Base-by-base conservation (phyloP, 2,113 vertebrate genomes). In the Pedetes capensis region DNA sequence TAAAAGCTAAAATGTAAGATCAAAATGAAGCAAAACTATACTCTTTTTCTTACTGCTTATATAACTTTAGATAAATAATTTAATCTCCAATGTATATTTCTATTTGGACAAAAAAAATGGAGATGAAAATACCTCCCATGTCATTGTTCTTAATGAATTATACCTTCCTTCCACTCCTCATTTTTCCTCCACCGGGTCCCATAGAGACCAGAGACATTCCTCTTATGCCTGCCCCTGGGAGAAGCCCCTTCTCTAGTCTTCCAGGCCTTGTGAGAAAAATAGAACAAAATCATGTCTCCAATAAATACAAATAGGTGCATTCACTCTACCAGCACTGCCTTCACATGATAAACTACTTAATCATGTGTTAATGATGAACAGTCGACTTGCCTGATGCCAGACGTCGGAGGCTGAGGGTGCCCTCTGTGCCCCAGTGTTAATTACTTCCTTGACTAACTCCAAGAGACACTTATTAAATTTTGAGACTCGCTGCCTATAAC, bases 361-460 rank as follows among this genome's bases (percentile, higher is more conserved):
- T 98, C 97, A 89, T 82, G 80, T 96, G 93, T 90, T 98, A 97
- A 98, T 97, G 76, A 91, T 89, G 97, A 97, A 88, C 59, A 97
- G 94, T 93, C 92, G 39, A 81, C 94, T 96, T 96, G 96, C 82
- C 44, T 32, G 51, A 83, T 88, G 95, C 95, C 97, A 98, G 95
- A 94, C 17, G 0, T 76, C 90, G 92, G 84, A 96, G 93, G 95
- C 96, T 93, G n/a, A 93, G 92, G 81, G 51, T 96, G 96, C 94
- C 96, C 98, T 97, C 5, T 75, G 87, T 94, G 97, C 95, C 97
- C 97, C 69, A 25, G 89, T 96, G 96, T 98, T 98, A 98, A 98
- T 98, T 98, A 98, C 97, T 98, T 97, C 68, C 87, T 97, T 98
- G 97, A 98, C 97, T 98, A 98, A 98, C 97, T 98, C 95, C 94